These are phyloP conservation scores for Lithobates sylvaticus DNA, from an alignment of 2,797 vertebrate genomes.

Conservation along the genomic window DNA sequence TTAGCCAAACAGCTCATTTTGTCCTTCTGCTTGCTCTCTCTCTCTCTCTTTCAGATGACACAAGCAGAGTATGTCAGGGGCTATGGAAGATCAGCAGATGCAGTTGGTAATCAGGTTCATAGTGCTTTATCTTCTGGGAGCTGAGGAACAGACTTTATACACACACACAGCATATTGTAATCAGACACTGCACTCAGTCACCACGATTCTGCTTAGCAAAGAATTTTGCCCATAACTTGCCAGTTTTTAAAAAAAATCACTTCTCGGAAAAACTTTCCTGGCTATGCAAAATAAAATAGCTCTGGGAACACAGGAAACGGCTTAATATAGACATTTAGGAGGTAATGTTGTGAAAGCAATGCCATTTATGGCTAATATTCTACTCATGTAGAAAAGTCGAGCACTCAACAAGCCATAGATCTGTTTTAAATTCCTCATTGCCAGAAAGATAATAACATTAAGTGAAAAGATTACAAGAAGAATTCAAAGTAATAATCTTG, in stretches of 20 bases:
- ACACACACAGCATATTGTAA: conserved; percentile 60
- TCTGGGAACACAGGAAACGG: conserved; percentile 19
- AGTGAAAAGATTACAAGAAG: background rate
- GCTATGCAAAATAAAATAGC: conserved; percentile 32
- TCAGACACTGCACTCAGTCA: conserved; percentile 59
- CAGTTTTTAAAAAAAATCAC: conserved; percentile 48
- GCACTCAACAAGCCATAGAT: background rate
- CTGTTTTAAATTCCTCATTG: background rate
- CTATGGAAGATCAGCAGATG: conserved; percentile 56
- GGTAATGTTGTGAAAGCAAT: conserved; percentile 1
- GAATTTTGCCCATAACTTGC: conserved; percentile 53
- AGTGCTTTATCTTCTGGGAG: conserved; percentile 60
- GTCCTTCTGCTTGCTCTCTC: conserved; percentile 51
- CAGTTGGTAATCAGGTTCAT: conserved; percentile 62
- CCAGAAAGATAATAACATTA: background rate
- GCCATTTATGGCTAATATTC: conserved; percentile 3
- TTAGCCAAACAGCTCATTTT: conserved; percentile 52
- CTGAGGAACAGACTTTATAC: conserved; percentile 56
- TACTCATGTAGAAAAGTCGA: background rate
- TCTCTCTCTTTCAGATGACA: conserved; percentile 36
- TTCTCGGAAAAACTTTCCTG: conserved; percentile 52
- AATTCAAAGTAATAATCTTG: background rate
- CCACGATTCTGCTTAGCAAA: conserved; percentile 52
- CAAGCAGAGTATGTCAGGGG: conserved; percentile 34
- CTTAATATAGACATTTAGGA: background rate